Evolutionary conservation across 2,113 vertebrate species (phyloP), one percentile per base, ranked within the genome.

Genomic region (Hyaena hyaena): DNA sequence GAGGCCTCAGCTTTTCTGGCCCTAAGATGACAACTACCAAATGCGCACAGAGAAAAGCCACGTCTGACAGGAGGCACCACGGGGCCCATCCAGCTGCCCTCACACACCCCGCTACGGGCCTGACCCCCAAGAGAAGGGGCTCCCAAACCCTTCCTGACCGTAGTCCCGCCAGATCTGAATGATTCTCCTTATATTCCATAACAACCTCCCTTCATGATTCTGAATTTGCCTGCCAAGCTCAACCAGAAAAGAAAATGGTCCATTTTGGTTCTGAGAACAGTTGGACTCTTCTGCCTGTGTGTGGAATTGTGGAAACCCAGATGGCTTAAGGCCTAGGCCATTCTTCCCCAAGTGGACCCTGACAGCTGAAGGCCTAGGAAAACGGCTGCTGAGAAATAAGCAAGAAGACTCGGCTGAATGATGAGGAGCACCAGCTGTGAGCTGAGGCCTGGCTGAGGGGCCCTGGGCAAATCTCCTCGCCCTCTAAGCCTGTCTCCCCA

Each of bases 221-320:
- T 77, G 61, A 43, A 85, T 26, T 94, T 69, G n/a, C 35, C 68
- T 93, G 85, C 39, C 31, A 73, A 69, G 8, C 68, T 93, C 86
- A 91, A 93, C 45, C 45, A 82, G 81, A 91, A 93, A 84, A 50
- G 48, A 84, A 95, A 88, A 83, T 2, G 33, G 24, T 28, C 39
- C 21, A 28, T 55, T 66, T n/a, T 81, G 5, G 31, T 88, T 95
- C 84, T 69, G 28, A 88, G 10, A 84, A 95, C 35, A 87, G 79
- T 14, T 65, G 69, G 53, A 43, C 23, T 95, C 92, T 97, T 93
- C 92, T 96, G 94, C 69, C 76, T 83, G 17, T 68, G 48, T 58
- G 31, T 11, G 68, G 55, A 93, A 77, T 17, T 7, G 26, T 71
- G 80, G 65, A 95, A 80, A 39, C 53, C 23, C 24, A 35, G 73